Evolutionary conservation across 2,888 invertebrate species (phyloP).

Genomic region (Synanthedon tipuliformis): DNA sequence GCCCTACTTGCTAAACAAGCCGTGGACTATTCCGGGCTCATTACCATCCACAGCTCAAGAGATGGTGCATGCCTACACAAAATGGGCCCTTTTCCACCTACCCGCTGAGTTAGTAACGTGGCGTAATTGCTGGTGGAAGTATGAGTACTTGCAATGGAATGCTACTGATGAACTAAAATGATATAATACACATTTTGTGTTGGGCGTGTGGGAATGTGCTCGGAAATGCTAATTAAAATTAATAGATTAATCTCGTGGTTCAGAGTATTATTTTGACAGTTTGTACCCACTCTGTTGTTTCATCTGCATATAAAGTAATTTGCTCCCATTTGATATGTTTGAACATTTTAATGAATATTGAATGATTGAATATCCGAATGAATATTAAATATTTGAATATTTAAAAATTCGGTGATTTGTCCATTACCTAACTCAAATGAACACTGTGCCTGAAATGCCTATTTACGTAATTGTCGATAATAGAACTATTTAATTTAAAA

Average conservation of each 20-base stretch:
- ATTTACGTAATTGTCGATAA: too few species aligned
- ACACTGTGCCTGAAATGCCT: too few species aligned
- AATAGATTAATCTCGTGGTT: not conserved
- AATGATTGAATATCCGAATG: too few species aligned
- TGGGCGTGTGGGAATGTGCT: not conserved
- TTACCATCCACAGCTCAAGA: slow-evolving; percentile 27
- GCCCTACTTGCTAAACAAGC: slow-evolving; percentile 47
- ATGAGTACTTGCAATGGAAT: not conserved
- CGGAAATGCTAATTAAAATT: not conserved
- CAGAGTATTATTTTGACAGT: not conserved
- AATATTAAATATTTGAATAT: too few species aligned
- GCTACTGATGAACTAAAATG: not conserved
- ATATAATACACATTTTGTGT: not conserved
- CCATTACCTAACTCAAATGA: too few species aligned
- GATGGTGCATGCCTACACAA: slow-evolving; percentile 3
- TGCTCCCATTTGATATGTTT: too few species aligned
- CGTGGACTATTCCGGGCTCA: slow-evolving; percentile 40
- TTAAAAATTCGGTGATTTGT: too few species aligned
- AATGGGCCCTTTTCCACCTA: not conserved
- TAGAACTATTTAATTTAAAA: too few species aligned
- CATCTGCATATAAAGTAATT: too few species aligned
- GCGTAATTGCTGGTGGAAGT: not conserved
- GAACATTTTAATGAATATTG: too few species aligned
- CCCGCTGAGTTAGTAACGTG: not conserved
- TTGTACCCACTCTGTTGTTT: too few species aligned